Conservation (phyloP, 1,140 invertebrate genomes). For the Lasioglossum baleicum region DNA sequence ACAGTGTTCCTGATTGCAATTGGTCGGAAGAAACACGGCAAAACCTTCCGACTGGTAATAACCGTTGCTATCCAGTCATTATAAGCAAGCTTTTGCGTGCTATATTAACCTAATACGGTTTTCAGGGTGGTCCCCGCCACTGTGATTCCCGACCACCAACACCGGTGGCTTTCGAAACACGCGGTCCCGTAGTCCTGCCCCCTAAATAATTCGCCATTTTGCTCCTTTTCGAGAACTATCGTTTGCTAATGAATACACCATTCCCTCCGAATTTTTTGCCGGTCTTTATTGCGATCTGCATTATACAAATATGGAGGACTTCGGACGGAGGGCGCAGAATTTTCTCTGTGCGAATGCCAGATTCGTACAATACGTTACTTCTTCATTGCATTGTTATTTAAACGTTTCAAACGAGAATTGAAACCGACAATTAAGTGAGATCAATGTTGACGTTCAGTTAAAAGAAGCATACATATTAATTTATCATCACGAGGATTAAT, state of each 20-base stretch:
- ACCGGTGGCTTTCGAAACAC: slow-evolving; percentile 15
- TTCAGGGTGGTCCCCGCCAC: slow-evolving; percentile 65
- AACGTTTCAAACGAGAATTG: too few species aligned
- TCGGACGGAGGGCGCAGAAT: too few species aligned
- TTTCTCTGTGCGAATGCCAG: too few species aligned
- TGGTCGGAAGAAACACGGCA: slow-evolving; percentile 50
- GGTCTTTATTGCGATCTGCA: not conserved
- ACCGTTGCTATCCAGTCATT: slow-evolving; percentile 62
- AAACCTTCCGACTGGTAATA: slow-evolving; percentile 58
- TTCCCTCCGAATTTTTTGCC: not conserved
- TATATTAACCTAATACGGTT: slow-evolving; percentile 68
- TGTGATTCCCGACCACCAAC: slow-evolving; percentile 6
- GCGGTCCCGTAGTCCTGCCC: not conserved
- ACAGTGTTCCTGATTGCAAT: slow-evolving; percentile 35
- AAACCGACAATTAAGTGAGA: too few species aligned
- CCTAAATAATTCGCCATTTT: slow-evolving; percentile 21
- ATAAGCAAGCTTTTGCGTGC: slow-evolving; percentile 49
- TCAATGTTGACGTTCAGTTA: too few species aligned
- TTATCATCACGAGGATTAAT: too few species aligned
- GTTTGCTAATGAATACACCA: not conserved
- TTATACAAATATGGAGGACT: not conserved
- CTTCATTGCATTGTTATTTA: too few species aligned
- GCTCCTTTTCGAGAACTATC: not conserved
- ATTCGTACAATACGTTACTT: too few species aligned
- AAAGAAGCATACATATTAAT: too few species aligned